These are phyloP conservation scores for Atrina japonica DNA, from an alignment of 2,888 invertebrate species.

Conservation along the genomic window DNA sequence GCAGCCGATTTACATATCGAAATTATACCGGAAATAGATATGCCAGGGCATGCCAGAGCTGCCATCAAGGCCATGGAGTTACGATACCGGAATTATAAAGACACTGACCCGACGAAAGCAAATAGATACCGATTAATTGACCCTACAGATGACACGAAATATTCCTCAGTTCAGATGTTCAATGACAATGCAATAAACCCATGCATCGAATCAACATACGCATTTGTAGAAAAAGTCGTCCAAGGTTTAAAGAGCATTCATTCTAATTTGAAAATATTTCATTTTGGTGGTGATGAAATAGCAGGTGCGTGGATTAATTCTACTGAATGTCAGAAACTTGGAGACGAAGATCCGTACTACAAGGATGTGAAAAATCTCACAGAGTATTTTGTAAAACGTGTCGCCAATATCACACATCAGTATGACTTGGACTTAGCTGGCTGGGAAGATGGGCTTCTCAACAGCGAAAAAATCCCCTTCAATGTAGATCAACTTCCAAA, in stretches of 20 bases:
- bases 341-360: background rate
- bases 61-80: conserved; percentile 74
- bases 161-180: conserved; percentile 67
- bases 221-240: conserved; percentile 67
- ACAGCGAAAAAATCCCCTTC: conserved; percentile 46
- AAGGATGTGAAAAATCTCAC: conserved; percentile 47
- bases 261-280: conserved; percentile 68
- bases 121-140: conserved; percentile 60
- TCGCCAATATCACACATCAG: conserved; percentile 42
- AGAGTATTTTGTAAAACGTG: conserved; percentile 52
- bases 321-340: conserved; percentile 60
- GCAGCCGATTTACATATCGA: conserved; percentile 71
- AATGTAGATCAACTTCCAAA: conserved; percentile 39
- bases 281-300: conserved; percentile 78
- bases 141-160: conserved; percentile 55
- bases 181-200: conserved; percentile 70
- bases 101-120: conserved; percentile 44
- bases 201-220: conserved; percentile 67
- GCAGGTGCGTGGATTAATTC: conserved; percentile 75
- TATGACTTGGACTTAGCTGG: conserved; percentile 56
- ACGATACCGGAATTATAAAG: conserved; percentile 50
- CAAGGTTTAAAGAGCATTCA: conserved; percentile 61
- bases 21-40: conserved; percentile 77
- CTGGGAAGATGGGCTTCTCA: conserved; percentile 74
- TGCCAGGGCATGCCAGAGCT: conserved; percentile 76